Percentiles rank a stretch among this genome's conserved stretches.
Evolutionary conservation across 2,797 vertebrate genomes (phyloP).

Genomic region (Sebastolobus alascanus): DNA sequence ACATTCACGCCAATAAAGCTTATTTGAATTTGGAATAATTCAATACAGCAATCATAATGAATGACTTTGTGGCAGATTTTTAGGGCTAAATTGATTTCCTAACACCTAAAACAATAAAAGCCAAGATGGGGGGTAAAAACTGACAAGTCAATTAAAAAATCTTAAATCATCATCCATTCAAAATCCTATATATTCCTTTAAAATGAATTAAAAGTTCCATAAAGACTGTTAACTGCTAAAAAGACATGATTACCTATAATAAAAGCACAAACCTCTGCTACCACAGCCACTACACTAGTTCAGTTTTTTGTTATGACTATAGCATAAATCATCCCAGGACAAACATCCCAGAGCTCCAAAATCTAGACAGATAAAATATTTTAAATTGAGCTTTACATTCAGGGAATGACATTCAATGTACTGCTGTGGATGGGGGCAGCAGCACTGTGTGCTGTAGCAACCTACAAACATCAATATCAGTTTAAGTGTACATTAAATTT

Average conservation of each 20-base stretch:
- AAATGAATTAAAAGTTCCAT: not conserved
- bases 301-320: not conserved
- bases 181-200: not conserved
- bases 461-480: no score
- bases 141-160: not conserved
- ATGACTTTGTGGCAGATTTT: not conserved
- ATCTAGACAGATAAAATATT: not conserved
- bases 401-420: no score
- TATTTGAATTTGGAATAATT: not conserved
- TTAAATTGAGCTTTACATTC: not conserved
- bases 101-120: not conserved
- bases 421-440: no score
- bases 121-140: not conserved
- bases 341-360: not conserved
- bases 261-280: not conserved
- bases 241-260: not conserved
- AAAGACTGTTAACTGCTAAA: not conserved
- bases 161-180: not conserved
- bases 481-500: no score
- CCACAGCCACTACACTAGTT: not conserved
- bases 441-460: no score
- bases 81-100: not conserved
- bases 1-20: not conserved
- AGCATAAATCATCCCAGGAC: not conserved
- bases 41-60: not conserved